Evolutionary conservation across 2,888 invertebrate species (phyloP), one percentile per base, ranked within the genome.

Genomic region (Isoperla grammatica): DNA sequence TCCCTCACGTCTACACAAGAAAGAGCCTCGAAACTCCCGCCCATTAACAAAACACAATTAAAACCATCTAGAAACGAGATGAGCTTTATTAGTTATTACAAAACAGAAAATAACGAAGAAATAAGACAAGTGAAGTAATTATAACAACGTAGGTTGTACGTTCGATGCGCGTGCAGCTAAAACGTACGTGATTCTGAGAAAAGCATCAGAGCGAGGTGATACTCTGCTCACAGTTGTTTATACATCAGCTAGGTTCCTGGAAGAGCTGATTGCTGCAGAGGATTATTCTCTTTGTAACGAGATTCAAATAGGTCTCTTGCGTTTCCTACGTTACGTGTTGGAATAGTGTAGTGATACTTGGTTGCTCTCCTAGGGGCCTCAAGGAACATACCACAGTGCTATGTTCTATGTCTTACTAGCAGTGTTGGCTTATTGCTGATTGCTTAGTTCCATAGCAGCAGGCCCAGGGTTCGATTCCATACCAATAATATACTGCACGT

Each of bases 31-130:
- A 8, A 29, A 29, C 29, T 6, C 29, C 49, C 53, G 15, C 53
- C 53, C 53, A 53, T 53, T 39, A 53, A 53, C 53, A 20, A 39
- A 53, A 53, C 53, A 53, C 53, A 53, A 53, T 53, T 39, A 53
- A 53, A 39, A 53, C 53, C 35, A 53, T 53, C 53, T 37, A 53
- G 53, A 53, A 53, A 53, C 39, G 37, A 39, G 53, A 53, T 39
- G 53, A 53, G 53, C 53, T 53, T 39, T 53, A 53, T 53, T 53
- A 53, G 53, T 53, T 53, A 53, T 53, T 53, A 53, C 39, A 53
- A 22, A 53, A 53, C 39, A 39, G 40, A 53, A 53, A 53, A 53
- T 53, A 53, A 53, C 39, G 13, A 50, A 50, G 29, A 50, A 50
- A 50, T 50, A 50, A 53, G 19, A 53, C 53, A 53, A 39, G 39